Conservation (phyloP, 2,888 invertebrate genomes). For the Pterostichus niger region DNA sequence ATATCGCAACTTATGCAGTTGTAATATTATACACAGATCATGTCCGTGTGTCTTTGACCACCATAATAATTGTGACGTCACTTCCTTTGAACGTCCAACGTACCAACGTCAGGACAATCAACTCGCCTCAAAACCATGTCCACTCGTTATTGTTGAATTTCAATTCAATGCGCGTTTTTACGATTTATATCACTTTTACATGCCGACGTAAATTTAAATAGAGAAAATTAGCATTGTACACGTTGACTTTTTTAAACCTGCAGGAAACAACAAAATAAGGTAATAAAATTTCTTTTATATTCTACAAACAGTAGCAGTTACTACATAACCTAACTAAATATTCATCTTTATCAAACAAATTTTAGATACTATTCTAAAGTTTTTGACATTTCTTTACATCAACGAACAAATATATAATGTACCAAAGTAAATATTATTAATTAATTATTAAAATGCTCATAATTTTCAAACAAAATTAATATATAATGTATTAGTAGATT, state of each 20-base stretch:
- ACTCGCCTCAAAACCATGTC: conserved; percentile 29
- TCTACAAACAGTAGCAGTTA: conserved; percentile 3
- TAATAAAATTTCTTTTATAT: conserved; percentile 13
- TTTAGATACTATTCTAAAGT: background rate
- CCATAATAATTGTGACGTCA: conserved; percentile 66
- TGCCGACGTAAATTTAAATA: conserved; percentile 63
- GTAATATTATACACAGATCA: conserved; percentile 65
- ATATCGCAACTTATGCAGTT: conserved; percentile 56
- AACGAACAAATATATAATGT: no score
- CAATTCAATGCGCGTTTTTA: conserved; percentile 62
- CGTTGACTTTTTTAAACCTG: conserved; percentile 30
- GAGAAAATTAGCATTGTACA: conserved; percentile 61
- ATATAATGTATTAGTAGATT: no score
- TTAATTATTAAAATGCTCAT: no score
- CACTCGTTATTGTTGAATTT: conserved; percentile 53
- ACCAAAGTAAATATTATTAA: no score
- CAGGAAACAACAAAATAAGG: conserved; percentile 51
- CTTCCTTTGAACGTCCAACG: conserved; percentile 57
- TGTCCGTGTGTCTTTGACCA: conserved; percentile 67
- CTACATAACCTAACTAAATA: background rate
- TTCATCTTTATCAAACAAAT: background rate
- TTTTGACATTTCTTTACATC: background rate
- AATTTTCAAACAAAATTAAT: no score
- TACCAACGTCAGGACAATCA: conserved; percentile 55
- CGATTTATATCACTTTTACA: conserved; percentile 66